Evolutionary conservation across 2,113 vertebrate genomes (phyloP), one percentile per base, ranked within the genome.

Genomic region (Paedocypris sp.): DNA sequence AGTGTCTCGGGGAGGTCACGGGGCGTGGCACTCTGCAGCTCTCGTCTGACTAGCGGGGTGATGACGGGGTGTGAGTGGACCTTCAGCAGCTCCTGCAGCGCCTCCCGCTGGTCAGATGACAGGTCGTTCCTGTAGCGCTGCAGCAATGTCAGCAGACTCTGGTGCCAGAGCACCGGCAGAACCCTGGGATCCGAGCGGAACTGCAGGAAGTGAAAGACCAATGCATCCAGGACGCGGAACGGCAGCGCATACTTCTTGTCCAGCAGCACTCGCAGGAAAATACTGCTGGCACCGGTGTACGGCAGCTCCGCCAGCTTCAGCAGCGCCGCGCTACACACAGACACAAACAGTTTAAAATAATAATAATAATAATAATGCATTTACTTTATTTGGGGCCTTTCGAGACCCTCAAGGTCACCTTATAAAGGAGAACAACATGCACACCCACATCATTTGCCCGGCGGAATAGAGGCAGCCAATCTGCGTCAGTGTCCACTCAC

Each of bases 191-290:
- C 95, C 0, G 38, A 68, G 52, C 87, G 90, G 83, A 99, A 99
- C 1, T 85, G 80, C 77, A 99, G 83, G 83, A 98, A 99, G 78
- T 99, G 95, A 49, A 90, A 93, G 51, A 93, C 88, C 26, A 99
- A 81, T n/a, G 92, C 93, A 1, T 99, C 95, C 2, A 99, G 83
- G 51, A 99, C 95, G 0, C 95, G 90, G 89, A 97, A 99, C 38
- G 95, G 95, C 82, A 99, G 84, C 0, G 95, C 95, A 0, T 99
- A 99, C 6, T 94, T 97, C 82, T 99, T 99, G 75, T 99, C 94
- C 1, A 99, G 85, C 69, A 99, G 70, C 41, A 97, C 85, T 0
- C 95, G 88, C 31, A 99, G 88, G 80, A 97, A 99, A 77, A 98
- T 93, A 79, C 95, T 98, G 83, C 90, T 99, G 75, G 95, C 93